Percentiles rank a stretch among this genome's conserved stretches.
Evolutionary conservation across 2,888 invertebrate genomes (phyloP).

Genomic region (Bembecia ichneumoniformis): DNA sequence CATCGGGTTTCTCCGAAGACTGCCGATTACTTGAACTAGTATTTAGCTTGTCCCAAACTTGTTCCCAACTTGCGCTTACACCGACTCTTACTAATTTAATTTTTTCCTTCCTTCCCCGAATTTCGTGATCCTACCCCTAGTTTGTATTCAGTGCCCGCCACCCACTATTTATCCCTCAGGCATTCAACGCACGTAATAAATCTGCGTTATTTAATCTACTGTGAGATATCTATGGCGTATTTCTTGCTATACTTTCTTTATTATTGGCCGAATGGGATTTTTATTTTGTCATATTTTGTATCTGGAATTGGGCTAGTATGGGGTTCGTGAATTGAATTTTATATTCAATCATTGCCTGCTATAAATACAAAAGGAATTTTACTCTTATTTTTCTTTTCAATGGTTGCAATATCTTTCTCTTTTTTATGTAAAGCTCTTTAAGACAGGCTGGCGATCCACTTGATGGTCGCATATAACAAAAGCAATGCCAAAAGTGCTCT

Average conservation of each 20-base stretch:
- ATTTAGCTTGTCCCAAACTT: conserved; percentile 5
- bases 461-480: no score
- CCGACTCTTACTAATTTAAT: conserved; percentile 23
- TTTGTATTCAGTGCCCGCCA: conserved; percentile 31
- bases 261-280: conserved; percentile 23
- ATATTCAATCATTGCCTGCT: not conserved
- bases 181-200: conserved; percentile 55
- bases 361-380: no score
- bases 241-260: conserved; percentile 16
- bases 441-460: no score
- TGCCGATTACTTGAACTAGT: conserved; percentile 4
- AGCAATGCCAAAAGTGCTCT: no score
- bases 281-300: conserved; percentile 17
- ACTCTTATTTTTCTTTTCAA: no score
- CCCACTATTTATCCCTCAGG: conserved; percentile 42
- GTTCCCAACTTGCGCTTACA: conserved; percentile 3
- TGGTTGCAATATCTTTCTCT: no score
- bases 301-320: conserved; percentile 6
- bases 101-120: conserved; percentile 17
- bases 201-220: conserved; percentile 59
- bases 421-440: no score
- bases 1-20: not conserved
- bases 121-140: conserved; percentile 18
- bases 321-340: not conserved
- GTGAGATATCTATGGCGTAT: conserved; percentile 32